Base-by-base conservation (phyloP, 2,888 invertebrate genomes). In the Exocentrus adspersus region DNA sequence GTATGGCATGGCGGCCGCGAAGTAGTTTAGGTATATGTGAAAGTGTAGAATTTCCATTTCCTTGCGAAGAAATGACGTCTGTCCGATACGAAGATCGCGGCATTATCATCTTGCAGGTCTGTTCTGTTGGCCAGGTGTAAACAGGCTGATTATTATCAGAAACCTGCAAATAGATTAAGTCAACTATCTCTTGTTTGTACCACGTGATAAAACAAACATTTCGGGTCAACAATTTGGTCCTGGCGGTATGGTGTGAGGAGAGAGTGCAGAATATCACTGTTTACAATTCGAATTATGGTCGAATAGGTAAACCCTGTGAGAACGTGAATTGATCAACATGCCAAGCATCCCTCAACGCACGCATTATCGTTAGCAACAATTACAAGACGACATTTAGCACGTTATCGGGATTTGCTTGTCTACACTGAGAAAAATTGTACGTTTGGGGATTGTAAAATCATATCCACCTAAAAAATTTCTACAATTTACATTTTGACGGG, bases 281-380 rank as follows among this genome's bases (percentile, higher is more conserved):
- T 78, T 75, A 75, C 76, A 70, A 73, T 75, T 61, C 64, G 77
- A 76, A 78, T 78, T 77, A 74, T 72, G 76, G 78, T 74, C 69
- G 60, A 72, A 75, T 76, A 78, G 78, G 77, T 78, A 78, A 78
- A 78, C 77, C 75, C 61, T 67, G 69, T 62, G 73, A 72, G 75
- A 75, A 77, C 76, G 76, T 77, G 74, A 69, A 75, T 76, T 75
- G 72, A 78, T 75, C 76, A 77, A 76, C 77, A 75, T 74, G 71
- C 75, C 67, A 66, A 65, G 64, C 69, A 68, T 67, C 67, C 68
- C 67, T 63, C 67, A 59, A 69, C 70, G 67, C 69, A 65, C 67
- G 71, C 70, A 72, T 67, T 70, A 71, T 73, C 62, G 64, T 62
- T 67, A 71, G 71, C 70, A 73, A 65, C 62, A 60, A 67, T 67